Conservation (phyloP, 2,797 vertebrate species). For the Malacoraja senta region DNA sequence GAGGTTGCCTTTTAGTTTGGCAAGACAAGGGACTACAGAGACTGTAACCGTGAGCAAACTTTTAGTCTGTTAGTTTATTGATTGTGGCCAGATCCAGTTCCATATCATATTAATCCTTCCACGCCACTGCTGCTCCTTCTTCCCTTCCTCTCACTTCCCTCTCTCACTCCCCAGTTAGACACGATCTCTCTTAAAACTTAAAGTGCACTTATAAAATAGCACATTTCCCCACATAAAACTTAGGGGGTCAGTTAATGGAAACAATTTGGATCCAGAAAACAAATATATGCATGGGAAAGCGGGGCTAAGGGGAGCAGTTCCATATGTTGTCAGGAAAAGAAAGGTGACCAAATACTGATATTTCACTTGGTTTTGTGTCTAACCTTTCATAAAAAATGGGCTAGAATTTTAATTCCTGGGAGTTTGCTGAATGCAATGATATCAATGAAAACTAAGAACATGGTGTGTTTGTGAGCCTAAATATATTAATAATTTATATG, state of each 20-base stretch:
- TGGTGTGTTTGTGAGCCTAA: conserved; percentile 4
- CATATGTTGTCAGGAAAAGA: not conserved
- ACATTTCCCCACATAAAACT: conserved; percentile 4
- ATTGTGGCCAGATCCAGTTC: not conserved
- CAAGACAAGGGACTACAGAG: too few species aligned
- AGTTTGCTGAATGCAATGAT: not conserved
- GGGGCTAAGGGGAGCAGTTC: not conserved
- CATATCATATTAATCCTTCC: not conserved
- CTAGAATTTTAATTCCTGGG: not conserved
- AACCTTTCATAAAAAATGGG: not conserved
- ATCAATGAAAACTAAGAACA: conserved; percentile 1
- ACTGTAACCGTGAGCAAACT: too few species aligned
- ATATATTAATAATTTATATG: conserved; percentile 26
- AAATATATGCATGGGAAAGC: not conserved
- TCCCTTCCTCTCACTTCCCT: not conserved
- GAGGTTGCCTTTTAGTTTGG: not conserved
- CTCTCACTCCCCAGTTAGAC: not conserved
- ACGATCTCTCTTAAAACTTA: conserved; percentile 41
- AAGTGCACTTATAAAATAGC: conserved; percentile 44
- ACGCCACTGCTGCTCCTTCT: not conserved
- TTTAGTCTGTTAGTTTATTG: not conserved
- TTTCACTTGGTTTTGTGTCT: not conserved
- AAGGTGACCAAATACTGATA: not conserved
- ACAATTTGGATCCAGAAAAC: conserved; percentile 12
- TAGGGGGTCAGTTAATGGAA: not conserved